These are phyloP conservation scores for Tiphia femorata DNA, from an alignment of 2,888 invertebrate genomes.

Conservation along the genomic window DNA sequence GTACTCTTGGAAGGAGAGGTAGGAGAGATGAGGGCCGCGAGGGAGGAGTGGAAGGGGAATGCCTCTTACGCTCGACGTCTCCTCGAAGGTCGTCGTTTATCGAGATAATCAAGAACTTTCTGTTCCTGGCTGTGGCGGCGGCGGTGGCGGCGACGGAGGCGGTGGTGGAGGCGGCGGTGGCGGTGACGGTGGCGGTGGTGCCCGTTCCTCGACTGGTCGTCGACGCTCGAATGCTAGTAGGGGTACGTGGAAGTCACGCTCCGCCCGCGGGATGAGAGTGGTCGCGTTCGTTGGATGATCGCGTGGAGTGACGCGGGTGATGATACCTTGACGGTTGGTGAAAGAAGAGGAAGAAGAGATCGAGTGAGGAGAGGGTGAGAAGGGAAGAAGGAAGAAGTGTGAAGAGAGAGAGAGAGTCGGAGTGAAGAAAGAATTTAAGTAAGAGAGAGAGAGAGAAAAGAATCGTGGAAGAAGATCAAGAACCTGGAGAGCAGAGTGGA, in stretches of 20 bases:
- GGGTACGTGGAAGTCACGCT: no score
- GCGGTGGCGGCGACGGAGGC: background rate
- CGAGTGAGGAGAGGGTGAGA: conserved; percentile 11
- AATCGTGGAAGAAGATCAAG: no score
- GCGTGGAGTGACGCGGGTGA: background rate
- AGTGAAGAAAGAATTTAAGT: background rate
- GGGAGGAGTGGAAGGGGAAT: no score
- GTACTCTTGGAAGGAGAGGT: no score
- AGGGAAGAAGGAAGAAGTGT: background rate
- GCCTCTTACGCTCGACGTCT: conserved; percentile 3
- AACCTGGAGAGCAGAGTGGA: background rate
- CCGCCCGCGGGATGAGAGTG: background rate
- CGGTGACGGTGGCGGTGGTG: background rate
- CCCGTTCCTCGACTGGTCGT: no score
- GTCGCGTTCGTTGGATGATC: background rate
- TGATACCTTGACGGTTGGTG: no score
- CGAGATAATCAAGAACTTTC: conserved; percentile 13
- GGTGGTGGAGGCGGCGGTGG: background rate
- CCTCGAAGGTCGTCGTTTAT: conserved; percentile 14
- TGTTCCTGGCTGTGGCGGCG: background rate
- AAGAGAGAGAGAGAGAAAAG: background rate
- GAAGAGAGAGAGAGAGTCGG: background rate
- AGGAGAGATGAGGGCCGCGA: no score
- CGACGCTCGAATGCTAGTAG: no score
- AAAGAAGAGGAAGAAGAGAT: background rate